A percentile compares a stretch with the other conserved stretches of the same genome.
Evolutionary conservation across 2,113 vertebrate species (phyloP).

Genomic region (Axis porcinus): DNA sequence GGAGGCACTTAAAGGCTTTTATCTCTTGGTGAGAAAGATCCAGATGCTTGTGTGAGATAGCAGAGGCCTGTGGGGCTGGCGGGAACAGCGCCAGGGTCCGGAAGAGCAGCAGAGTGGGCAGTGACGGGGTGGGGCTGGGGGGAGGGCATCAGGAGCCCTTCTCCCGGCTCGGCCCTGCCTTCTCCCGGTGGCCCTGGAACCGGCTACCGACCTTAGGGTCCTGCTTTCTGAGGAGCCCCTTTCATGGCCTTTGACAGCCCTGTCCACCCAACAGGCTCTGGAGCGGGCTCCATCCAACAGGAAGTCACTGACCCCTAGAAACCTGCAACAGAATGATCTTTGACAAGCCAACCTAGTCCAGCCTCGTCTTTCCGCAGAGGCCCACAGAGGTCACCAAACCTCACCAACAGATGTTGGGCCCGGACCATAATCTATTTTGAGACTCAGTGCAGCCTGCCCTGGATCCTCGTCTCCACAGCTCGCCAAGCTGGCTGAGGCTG

Average conservation of each 20-base stretch:
- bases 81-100: neutral
- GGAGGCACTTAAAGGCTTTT: neutral
- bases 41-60: neutral
- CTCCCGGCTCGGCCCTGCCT: neutral
- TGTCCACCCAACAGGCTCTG: neutral
- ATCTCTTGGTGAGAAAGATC: neutral
- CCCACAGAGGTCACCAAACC: neutral
- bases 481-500: neutral
- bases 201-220: neutral
- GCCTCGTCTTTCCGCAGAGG: neutral
- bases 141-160: neutral
- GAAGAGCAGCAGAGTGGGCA: neutral
- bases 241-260: neutral
- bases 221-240: neutral
- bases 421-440: neutral
- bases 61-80: neutral
- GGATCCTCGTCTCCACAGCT: neutral
- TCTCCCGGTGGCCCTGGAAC: neutral
- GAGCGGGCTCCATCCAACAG: neutral
- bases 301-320: neutral
- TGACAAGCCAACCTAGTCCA: neutral
- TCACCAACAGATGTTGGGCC: neutral
- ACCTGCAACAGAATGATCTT: neutral
- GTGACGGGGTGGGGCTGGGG: neutral
- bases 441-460: neutral